A percentile compares a stretch with the other conserved stretches of the same genome.
Evolutionary conservation across 2,113 vertebrate species (phyloP).

Genomic region (Anoura caudifer): DNA sequence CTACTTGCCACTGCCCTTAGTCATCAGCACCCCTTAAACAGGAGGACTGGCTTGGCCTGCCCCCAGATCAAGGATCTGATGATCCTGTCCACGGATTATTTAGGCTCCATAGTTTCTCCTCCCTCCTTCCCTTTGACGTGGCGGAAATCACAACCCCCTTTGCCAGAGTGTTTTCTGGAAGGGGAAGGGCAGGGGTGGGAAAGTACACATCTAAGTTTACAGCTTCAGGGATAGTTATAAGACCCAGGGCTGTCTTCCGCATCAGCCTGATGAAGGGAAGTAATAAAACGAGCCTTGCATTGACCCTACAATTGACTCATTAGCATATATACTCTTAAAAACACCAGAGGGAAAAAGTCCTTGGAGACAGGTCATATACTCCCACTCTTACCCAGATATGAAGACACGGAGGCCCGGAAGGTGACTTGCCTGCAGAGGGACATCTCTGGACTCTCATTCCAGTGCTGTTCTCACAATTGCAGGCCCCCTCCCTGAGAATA

Average conservation of each 20-base stretch:
- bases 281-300: not conserved
- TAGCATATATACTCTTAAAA: not conserved
- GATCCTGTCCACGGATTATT: not conserved
- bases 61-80: not conserved
- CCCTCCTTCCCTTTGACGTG: accelerated
- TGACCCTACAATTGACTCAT: not conserved
- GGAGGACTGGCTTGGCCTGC: not conserved
- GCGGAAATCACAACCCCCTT: not conserved
- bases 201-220: not conserved
- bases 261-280: not conserved
- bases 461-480: not conserved
- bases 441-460: not conserved
- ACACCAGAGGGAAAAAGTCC: not conserved
- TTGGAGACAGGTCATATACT: not conserved
- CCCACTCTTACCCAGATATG: not conserved
- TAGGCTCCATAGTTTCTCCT: not conserved
- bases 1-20: not conserved
- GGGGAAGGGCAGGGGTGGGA: not conserved
- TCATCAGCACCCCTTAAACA: not conserved
- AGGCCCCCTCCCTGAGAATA: not conserved
- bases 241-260: not conserved
- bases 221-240: not conserved
- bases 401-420: accelerated
- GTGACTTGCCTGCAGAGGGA: not conserved
- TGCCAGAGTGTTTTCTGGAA: not conserved